A percentile compares a stretch with the other conserved stretches of the same genome.
Conservation (phyloP, 2,797 vertebrate species). For the Calcarius lapponicus region DNA sequence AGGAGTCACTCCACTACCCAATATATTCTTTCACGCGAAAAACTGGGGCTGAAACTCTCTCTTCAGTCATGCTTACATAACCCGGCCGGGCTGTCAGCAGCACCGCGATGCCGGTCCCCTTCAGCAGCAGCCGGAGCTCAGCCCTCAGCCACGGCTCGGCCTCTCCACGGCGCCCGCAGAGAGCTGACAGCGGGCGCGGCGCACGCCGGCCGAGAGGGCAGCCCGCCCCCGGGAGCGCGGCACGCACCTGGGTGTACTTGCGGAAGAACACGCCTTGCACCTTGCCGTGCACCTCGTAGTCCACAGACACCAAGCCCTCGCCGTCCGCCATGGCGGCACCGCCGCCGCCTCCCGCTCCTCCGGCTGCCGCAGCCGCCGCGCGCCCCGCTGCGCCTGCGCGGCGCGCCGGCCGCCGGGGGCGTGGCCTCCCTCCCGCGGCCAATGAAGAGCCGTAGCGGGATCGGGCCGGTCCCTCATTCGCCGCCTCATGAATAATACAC, state of each 20-base stretch:
- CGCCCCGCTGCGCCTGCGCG: background rate
- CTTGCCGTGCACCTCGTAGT: constrained; percentile 90
- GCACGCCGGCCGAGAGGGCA: background rate
- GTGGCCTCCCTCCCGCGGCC: background rate
- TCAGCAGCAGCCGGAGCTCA: background rate
- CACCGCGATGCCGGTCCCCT: background rate
- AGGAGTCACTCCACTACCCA: background rate
- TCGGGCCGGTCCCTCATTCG: fast-evolving
- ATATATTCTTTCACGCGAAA: fast-evolving
- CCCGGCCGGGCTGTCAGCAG: background rate
- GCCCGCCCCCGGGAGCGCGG: no score
- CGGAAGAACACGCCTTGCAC: constrained; percentile 97
- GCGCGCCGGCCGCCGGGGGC: fast-evolving
- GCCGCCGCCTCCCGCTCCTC: fast-evolving
- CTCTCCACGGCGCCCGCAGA: fast-evolving
- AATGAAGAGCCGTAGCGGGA: background rate
- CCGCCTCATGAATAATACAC: background rate
- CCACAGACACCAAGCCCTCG: constrained; percentile 85
- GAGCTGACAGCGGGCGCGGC: background rate
- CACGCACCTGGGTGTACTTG: constrained; percentile 91
- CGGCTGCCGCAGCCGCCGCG: fast-evolving
- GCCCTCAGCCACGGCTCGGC: background rate
- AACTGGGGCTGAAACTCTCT: background rate
- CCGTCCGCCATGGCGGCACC: constrained; percentile 76
- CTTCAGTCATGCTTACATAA: background rate